phyloP scores from a whole-genome alignment of 2,888 invertebrate genomes.

The Caenorhabditis plicata region DNA sequence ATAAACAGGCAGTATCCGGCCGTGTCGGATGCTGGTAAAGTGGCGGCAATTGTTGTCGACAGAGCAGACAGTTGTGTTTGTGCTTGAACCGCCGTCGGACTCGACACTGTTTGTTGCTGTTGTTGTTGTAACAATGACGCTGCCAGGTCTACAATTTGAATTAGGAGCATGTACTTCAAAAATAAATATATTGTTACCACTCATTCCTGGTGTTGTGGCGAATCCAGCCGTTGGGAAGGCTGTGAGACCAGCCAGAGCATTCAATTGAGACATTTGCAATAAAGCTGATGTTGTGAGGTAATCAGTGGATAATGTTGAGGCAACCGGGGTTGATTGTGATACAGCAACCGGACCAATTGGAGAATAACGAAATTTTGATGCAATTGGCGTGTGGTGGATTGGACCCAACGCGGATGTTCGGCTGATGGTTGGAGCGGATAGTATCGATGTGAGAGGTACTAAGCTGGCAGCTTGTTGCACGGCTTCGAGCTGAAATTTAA shows the following conservation, averaged over 20 bases:
- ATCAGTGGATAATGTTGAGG: slow-evolving; percentile 67
- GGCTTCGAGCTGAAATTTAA: slow-evolving; percentile 38
- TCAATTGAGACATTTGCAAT: slow-evolving; percentile 73
- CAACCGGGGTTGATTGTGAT: slow-evolving; percentile 28
- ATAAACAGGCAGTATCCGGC: slow-evolving; percentile 91
- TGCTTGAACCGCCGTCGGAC: slow-evolving; percentile 14
- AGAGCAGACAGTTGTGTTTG: slow-evolving; percentile 40
- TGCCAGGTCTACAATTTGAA: slow-evolving; percentile 8
- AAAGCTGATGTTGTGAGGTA: slow-evolving; percentile 51
- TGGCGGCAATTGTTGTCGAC: slow-evolving; percentile 32
- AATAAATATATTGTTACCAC: neutral
- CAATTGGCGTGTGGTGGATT: slow-evolving; percentile 41
- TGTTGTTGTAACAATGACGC: neutral
- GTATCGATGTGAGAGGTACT: slow-evolving; percentile 46
- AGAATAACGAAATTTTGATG: slow-evolving; percentile 71
- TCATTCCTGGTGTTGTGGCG: neutral
- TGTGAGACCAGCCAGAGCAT: slow-evolving; percentile 30
- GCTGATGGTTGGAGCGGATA: slow-evolving; percentile 32
- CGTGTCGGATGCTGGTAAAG: slow-evolving; percentile 28
- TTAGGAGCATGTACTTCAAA: slow-evolving; percentile 1
- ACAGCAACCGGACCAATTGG: slow-evolving; percentile 76
- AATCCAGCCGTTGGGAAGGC: slow-evolving; percentile 4
- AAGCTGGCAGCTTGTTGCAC: slow-evolving; percentile 47
- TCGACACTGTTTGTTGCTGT: slow-evolving; percentile 5
- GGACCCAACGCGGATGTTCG: slow-evolving; percentile 33